Conservation (phyloP, 2,888 invertebrate species). For the Napeogenes inachia region DNA sequence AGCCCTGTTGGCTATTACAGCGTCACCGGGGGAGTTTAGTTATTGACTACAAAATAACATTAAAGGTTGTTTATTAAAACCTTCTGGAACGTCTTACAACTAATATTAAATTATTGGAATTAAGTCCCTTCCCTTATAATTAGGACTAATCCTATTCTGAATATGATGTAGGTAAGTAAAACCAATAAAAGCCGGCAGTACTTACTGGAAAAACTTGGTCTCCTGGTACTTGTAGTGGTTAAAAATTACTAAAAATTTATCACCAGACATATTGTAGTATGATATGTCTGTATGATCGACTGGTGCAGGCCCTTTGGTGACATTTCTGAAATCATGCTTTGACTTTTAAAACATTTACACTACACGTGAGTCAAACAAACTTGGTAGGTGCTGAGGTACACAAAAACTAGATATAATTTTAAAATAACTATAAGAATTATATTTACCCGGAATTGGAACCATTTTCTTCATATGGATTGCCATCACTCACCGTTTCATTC, state of each 20-base stretch:
- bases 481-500: not conserved
- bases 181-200: conserved; percentile 5
- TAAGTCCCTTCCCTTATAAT: not conserved
- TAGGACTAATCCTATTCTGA: not conserved
- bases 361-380: too few species aligned
- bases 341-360: too few species aligned
- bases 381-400: too few species aligned
- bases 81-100: too few species aligned
- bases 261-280: conserved; percentile 56
- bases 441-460: not conserved
- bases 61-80: too few species aligned
- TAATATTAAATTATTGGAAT: too few species aligned
- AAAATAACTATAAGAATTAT: not conserved
- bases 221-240: conserved; percentile 47
- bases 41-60: too few species aligned
- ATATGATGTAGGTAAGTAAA: not conserved
- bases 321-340: not conserved
- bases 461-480: not conserved
- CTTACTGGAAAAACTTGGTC: conserved; percentile 46
- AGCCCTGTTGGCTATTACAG: too few species aligned
- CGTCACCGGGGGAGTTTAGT: too few species aligned
- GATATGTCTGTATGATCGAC: conserved; percentile 17
- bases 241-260: conserved; percentile 51
- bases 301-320: not conserved
- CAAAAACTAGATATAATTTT: not conserved